Conservation (phyloP, 2,797 vertebrate genomes). For the Diplodus puntazzo region DNA sequence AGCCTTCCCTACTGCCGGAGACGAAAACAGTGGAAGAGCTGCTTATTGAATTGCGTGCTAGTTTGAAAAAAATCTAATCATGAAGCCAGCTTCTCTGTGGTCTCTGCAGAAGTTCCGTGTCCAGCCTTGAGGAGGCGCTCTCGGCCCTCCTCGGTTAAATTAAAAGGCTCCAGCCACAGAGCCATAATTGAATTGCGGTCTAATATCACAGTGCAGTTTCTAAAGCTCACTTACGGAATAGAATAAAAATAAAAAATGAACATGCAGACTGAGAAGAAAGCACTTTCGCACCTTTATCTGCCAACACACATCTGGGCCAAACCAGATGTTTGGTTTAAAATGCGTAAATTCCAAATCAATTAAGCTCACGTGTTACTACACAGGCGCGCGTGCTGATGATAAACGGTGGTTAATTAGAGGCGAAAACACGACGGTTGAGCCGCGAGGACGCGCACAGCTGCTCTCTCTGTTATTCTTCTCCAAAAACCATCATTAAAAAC, state of each 20-base stretch:
- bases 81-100: not conserved
- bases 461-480: constrained; percentile 5
- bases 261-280: not conserved
- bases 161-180: constrained; percentile 51
- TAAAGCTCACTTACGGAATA: constrained; percentile 25
- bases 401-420: not conserved
- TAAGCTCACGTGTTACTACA: constrained; percentile 11
- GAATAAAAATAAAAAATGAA: not conserved
- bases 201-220: constrained; percentile 42
- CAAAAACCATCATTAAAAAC: constrained; percentile 8
- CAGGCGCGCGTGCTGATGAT: not conserved
- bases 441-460: not conserved
- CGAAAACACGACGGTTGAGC: not conserved
- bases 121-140: constrained; percentile 69
- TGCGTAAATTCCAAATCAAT: constrained; percentile 27
- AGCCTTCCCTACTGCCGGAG: not conserved
- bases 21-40: not conserved
- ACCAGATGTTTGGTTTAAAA: not conserved
- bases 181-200: constrained; percentile 63
- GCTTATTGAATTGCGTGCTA: not conserved
- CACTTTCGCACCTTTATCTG: not conserved
- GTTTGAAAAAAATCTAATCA: not conserved
- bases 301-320: no score
- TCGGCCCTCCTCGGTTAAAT: constrained; percentile 15
- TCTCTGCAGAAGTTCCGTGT: constrained; percentile 30